phyloP scores from a whole-genome alignment of 37 sponge, comb jelly and placozoan genomes.

The Agelas oroides region DNA sequence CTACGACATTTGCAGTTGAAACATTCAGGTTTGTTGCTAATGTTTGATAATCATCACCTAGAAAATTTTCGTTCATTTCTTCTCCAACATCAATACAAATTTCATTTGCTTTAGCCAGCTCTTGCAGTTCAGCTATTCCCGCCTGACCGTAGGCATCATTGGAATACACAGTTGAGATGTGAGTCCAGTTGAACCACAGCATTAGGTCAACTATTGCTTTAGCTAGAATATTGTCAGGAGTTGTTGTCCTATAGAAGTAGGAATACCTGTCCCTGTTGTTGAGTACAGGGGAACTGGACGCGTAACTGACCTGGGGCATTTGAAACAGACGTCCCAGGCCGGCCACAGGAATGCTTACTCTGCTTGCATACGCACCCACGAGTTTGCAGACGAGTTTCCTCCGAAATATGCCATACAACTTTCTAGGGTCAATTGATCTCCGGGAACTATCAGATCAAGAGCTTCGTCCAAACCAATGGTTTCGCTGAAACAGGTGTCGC shows the following conservation, averaged over 20 bases:
- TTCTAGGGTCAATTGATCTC: conserved; percentile 13
- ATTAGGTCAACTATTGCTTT: conserved; percentile 75
- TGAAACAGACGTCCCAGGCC: conserved; percentile 67
- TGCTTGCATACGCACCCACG: conserved; percentile 73
- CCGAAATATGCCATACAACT: background rate
- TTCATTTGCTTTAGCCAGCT: conserved; percentile 1
- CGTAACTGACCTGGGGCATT: conserved; percentile 80
- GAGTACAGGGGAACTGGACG: conserved; percentile 64
- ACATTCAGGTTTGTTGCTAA: background rate
- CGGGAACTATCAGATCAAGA: conserved; percentile 53
- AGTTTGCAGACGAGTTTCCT: background rate
- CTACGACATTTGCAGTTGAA: conserved; percentile 39
- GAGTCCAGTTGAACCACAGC: conserved; percentile 54
- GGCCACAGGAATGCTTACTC: conserved; percentile 56
- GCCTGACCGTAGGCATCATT: conserved; percentile 49
- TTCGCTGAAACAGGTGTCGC: conserved; percentile 80
- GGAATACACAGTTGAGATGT: conserved; percentile 39
- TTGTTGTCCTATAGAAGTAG: conserved; percentile 77
- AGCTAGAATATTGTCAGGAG: conserved; percentile 75
- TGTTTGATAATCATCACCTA: background rate
- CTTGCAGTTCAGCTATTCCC: conserved; percentile 42
- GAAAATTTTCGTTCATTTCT: background rate
- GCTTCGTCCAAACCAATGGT: conserved; percentile 67
- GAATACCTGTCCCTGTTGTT: conserved; percentile 63
- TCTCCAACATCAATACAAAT: conserved; percentile 47